Evolutionary conservation across 1,140 invertebrate genomes (phyloP).

Genomic region (Bombus polaris): DNA sequence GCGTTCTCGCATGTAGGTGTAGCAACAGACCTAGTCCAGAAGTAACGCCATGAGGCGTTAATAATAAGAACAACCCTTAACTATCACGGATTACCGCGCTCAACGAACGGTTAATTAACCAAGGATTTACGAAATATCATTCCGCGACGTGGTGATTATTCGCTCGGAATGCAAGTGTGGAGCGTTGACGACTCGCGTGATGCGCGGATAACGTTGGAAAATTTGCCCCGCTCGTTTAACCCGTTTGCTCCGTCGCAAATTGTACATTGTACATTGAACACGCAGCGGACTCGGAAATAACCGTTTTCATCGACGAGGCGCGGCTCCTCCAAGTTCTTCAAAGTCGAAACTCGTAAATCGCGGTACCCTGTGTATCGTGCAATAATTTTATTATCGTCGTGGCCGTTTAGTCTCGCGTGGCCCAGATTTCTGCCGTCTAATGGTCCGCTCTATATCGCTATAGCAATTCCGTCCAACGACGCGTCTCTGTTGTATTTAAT

Average conservation of each 20-base stretch:
- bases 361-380: too few relatives aligned
- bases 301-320: background rate
- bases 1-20: too few relatives aligned
- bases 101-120: background rate
- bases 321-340: background rate
- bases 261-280: too few relatives aligned
- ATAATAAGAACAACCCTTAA: background rate
- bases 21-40: too few relatives aligned
- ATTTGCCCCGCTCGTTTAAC: background rate
- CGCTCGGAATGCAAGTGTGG: background rate
- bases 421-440: conserved; percentile 51
- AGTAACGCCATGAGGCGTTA: too few relatives aligned
- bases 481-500: conserved; percentile 21
- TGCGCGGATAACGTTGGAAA: background rate
- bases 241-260: background rate
- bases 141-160: background rate
- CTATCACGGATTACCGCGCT: background rate
- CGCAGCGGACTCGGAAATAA: background rate
- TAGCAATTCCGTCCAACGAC: too few relatives aligned
- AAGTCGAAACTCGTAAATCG: background rate
- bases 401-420: conserved; percentile 1
- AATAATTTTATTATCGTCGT: conserved; percentile 38
- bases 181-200: background rate
- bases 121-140: background rate
- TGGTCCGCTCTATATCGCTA: too few relatives aligned